Evolutionary conservation across 2,797 vertebrate genomes (phyloP), one percentile per base, ranked within the genome.

Genomic region (Eurystomus glaucurus): DNA sequence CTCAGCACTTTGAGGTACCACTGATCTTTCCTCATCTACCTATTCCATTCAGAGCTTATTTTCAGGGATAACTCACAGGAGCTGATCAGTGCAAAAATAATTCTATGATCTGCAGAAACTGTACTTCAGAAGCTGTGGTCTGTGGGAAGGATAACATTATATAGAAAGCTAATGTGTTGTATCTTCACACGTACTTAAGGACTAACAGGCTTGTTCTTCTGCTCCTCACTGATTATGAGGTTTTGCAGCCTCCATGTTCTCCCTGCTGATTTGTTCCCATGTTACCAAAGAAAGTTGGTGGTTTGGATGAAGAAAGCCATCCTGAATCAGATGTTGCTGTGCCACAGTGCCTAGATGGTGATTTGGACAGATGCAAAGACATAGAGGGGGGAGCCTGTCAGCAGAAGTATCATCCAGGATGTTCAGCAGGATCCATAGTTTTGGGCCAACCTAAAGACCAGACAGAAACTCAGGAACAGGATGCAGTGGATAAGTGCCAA

Each of bases 31-130:
- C 23, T 70, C 31, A 70, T 62, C 14, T 75, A 75, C 4, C 8
- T 76, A 43, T 85, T 62, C 20, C 58, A 31, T 51, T 76, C 45
- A 79, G 52, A 85, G n/a, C 6, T 43, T 77, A 76, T 88, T 76
- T 88, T 71, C 45, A 82, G 29, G 15, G 22, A 23, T 28, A 5
- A 8, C 5, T 90, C n/a, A 33, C 22, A 71, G 29, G 8, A 64
- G n/a, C 4, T 58, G 29, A 46, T 85, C 39, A 75, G 23, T 35
- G 23, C 16, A 71, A 70, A 85, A 80, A 18, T 7, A 76, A 28
- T 29, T 68, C 39, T 75, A 37, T 55, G 58, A 55, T 37, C 26
- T 75, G 16, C 51, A 88, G 22, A 55, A 90, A 68, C 11, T 2
- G 43, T 10, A 60, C 31, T 68, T 76, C 78, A 61, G 29, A 50